Evolutionary conservation across 1,140 invertebrate species (phyloP).

Genomic region (Rhyzopertha dominica): DNA sequence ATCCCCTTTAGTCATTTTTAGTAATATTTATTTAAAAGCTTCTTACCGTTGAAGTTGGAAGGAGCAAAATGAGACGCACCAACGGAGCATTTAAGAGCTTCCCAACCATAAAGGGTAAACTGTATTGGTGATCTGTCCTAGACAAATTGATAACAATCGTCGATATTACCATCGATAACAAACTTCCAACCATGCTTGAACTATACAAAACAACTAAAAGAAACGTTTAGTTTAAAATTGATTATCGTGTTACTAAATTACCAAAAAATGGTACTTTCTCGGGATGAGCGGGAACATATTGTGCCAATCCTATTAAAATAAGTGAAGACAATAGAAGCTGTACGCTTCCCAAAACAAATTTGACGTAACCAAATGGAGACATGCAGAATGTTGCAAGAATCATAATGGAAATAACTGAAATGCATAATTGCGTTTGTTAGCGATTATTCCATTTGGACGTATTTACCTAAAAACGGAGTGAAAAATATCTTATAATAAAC

Average conservation of each 20-base stretch:
- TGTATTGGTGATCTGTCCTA: slow-evolving; percentile 22
- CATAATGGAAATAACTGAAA: slow-evolving; percentile 35
- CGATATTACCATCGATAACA: slow-evolving; percentile 28
- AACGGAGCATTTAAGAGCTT: neutral
- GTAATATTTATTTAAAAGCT: slow-evolving; percentile 6
- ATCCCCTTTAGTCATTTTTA: slow-evolving; percentile 1
- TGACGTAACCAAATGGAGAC: slow-evolving; percentile 29
- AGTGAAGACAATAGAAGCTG: slow-evolving; percentile 32
- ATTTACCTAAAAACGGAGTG: slow-evolving; percentile 32
- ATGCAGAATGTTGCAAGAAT: slow-evolving; percentile 37
- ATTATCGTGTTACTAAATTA: slow-evolving; percentile 20
- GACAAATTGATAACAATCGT: slow-evolving; percentile 35
- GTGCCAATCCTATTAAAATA: slow-evolving; percentile 28
- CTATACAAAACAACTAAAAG: slow-evolving; percentile 32
- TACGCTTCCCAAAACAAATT: slow-evolving; percentile 33
- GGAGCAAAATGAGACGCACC: neutral
- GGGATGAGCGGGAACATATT: slow-evolving; percentile 29
- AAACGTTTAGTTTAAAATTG: slow-evolving; percentile 9
- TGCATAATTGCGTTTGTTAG: slow-evolving; percentile 4
- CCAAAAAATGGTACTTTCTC: slow-evolving; percentile 33
- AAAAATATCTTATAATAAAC: slow-evolving; percentile 31
- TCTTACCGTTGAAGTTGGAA: neutral
- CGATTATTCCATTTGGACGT: slow-evolving; percentile 1
- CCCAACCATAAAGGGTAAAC: slow-evolving; percentile 1
- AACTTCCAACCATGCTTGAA: slow-evolving; percentile 24